Evolutionary conservation across 2,797 vertebrate species (phyloP), one percentile per base, ranked within the genome.

Genomic region (Gallinago nigripennis): DNA sequence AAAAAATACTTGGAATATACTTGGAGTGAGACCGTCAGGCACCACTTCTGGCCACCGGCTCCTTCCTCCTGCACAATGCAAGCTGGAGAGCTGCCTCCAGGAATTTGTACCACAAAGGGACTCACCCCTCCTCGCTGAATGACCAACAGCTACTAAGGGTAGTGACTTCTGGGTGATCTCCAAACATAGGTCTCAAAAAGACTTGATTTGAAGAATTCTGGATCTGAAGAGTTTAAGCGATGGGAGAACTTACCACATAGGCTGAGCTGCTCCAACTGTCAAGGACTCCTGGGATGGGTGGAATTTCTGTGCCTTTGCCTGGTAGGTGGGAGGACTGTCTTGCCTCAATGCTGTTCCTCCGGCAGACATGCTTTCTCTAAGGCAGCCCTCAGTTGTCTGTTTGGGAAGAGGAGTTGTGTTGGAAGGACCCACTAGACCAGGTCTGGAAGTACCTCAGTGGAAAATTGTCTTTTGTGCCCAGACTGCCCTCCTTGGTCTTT

Each of bases 1-100:
- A 39, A 19, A 89, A 82, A 95, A 80, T 15, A 73, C 33, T 84
- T 77, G 68, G 81, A 94, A 96, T 90, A 91, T 18, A 27, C 37
- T 16, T 25, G 68, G 43, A 39, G 28, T 5, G 58, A 93, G 93
- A 77, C 56, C 1, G 4, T 35, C 75, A 95, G 78, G 75, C 93
- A 89, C 39, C 27, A 6, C 41, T 91, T 86, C 43, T 11, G 56
- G 45, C 64, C 16, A 70, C 56, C 12, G 6, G 28, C 60, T 82
- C 64, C 68, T 60, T 79, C 51, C 37, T 57, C 70, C 84, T 28
- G 53, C 63, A 57, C 24, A 24, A 3, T 1, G 4, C 20, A 24
- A 78, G 51, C 72, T 11, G n/a, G 39, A 88, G 72, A 81, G 57
- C 50, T 78, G 66, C 31, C 61, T 82, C 77, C 82, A 61, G 82